A percentile compares a stretch with the other conserved stretches of the same genome.
These are phyloP conservation scores for Drosophila anceps DNA, from an alignment of 2,888 invertebrate genomes.

Conservation along the genomic window DNA sequence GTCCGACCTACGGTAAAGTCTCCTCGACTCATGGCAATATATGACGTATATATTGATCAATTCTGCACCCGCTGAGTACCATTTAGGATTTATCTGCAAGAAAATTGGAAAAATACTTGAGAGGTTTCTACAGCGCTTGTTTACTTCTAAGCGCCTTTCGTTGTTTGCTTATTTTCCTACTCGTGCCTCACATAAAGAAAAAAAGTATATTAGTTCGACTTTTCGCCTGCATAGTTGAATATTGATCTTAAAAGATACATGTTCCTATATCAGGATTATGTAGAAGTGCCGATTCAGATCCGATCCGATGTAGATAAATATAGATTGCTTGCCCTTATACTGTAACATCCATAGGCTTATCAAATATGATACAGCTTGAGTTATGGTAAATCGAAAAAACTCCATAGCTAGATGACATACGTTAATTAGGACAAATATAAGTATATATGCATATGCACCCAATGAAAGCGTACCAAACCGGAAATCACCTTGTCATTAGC, in stretches of 20 bases:
- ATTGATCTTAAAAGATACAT: too few species aligned
- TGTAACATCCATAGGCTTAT: too few species aligned
- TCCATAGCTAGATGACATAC: background rate
- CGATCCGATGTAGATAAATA: too few species aligned
- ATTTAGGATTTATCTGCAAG: constrained; percentile 57
- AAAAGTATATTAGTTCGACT: background rate
- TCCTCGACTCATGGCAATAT: constrained; percentile 47
- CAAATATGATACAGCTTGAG: background rate
- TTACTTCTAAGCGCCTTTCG: constrained; percentile 37
- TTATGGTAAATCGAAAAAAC: background rate
- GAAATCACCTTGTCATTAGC: background rate
- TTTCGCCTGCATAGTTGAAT: too few species aligned
- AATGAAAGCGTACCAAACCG: background rate
- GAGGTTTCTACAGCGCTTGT: constrained; percentile 34
- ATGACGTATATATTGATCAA: constrained; percentile 24
- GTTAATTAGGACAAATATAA: too few species aligned
- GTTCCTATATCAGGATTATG: too few species aligned
- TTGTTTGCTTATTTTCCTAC: constrained; percentile 23
- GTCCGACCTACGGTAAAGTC: constrained; percentile 82
- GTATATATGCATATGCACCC: too few species aligned
- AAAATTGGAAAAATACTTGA: constrained; percentile 8
- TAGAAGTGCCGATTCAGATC: too few species aligned
- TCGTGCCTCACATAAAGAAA: background rate
- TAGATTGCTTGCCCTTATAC: too few species aligned
- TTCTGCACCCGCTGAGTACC: constrained; percentile 42